Conservation (phyloP, 2,888 invertebrate species). For the Ornithoptera alexandrae region DNA sequence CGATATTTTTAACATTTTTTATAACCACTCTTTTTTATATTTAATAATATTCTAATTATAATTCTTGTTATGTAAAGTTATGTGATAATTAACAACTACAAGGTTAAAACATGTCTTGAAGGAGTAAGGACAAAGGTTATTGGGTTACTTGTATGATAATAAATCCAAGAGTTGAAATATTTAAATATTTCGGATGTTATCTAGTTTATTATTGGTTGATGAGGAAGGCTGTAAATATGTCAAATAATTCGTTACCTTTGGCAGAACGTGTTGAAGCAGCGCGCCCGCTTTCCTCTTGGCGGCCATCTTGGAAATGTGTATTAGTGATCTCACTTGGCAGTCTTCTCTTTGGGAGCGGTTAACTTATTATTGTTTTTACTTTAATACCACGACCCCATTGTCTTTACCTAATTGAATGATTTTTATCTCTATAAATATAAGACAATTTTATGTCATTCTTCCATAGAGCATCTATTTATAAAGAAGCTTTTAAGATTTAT, state of each 20-base stretch:
- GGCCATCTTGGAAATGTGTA: constrained; percentile 78
- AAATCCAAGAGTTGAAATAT: background rate
- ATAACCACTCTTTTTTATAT: too few relatives aligned
- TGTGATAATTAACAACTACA: background rate
- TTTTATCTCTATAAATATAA: constrained; percentile 24
- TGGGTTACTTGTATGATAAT: too few relatives aligned
- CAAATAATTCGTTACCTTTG: constrained; percentile 67
- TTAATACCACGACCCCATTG: constrained; percentile 64
- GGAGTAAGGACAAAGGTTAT: too few relatives aligned
- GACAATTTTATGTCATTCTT: constrained; percentile 11
- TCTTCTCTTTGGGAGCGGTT: constrained; percentile 63
- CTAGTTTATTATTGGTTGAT: background rate
- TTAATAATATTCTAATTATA: background rate
- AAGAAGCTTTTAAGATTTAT: background rate
- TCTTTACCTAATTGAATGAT: constrained; percentile 38
- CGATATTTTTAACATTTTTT: too few relatives aligned
- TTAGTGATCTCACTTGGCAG: constrained; percentile 62
- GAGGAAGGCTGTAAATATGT: background rate
- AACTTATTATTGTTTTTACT: constrained; percentile 36
- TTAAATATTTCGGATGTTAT: background rate
- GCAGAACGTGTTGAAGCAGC: constrained; percentile 84
- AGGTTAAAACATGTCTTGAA: background rate
- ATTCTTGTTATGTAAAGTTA: background rate
- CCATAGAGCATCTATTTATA: constrained; percentile 33
- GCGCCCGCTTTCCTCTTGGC: constrained; percentile 88